A percentile compares a stretch with the other conserved stretches of the same genome.
Conservation (phyloP, 2,888 invertebrate species). For the Eudemis profundana region DNA sequence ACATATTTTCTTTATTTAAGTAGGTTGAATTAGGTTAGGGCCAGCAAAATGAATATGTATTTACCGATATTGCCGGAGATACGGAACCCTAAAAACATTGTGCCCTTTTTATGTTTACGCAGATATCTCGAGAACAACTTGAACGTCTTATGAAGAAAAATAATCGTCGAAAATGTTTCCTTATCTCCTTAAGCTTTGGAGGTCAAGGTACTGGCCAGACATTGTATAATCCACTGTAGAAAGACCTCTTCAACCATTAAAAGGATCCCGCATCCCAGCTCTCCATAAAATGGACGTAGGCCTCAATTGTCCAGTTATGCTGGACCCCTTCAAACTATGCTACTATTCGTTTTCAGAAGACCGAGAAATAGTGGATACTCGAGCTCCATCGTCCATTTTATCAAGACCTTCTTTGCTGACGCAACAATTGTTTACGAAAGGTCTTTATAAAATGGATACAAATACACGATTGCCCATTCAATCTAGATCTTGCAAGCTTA, state of each 20-base stretch:
- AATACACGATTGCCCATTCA: not conserved
- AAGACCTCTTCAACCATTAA: not conserved
- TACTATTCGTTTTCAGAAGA: not conserved
- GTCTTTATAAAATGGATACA: conserved; percentile 2
- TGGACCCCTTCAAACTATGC: not conserved
- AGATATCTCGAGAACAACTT: not conserved
- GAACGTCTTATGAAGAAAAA: conserved; percentile 5
- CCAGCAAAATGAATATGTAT: no score
- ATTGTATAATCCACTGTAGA: not conserved
- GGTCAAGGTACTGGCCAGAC: conserved; percentile 12
- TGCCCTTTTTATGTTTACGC: not conserved
- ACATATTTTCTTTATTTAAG: no score
- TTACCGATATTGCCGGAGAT: no score
- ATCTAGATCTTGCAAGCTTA: not conserved
- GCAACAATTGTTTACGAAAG: not conserved
- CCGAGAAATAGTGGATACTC: conserved; percentile 3
- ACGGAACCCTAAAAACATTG: no score
- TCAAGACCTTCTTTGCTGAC: not conserved
- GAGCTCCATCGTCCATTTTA: not conserved
- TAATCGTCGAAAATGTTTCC: conserved; percentile 1
- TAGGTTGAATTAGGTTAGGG: no score
- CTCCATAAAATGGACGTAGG: not conserved
- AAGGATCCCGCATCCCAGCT: not conserved
- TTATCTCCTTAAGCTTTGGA: conserved; percentile 12
- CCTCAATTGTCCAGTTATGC: not conserved